Base-by-base conservation (phyloP, 2,113 vertebrate genomes). In the Saccopteryx leptura region DNA sequence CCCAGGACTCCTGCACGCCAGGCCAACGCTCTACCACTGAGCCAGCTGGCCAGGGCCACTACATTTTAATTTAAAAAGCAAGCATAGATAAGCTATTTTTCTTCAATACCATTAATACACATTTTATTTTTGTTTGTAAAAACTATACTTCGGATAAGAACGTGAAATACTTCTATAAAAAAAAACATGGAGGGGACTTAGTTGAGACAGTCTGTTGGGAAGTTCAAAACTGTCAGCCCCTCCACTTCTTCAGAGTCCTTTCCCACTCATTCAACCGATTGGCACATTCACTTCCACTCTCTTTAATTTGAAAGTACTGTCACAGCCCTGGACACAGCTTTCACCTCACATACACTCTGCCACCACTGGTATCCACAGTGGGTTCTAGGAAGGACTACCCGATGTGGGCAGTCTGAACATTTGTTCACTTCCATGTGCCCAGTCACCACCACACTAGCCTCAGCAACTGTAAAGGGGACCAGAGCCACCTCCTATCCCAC, bases 11-110 rank as follows among this genome's bases (percentile, higher is more conserved):
- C 39, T 39, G 39, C 39, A 39, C 39, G 39, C 39, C 39, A 39
- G 39, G 39, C 39, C 39, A 39, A 39, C 39, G 39, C 3, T 39
- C 2, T 39, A 39, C 39, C 39, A 39, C 39, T 39, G 39, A 39
- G 39, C 39, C 39, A 39, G 39, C 39, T 39, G 39, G 39, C 39
- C 39, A 39, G 39, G 39, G 39, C 39, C 39, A 39, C 39, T 39
- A 39, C 33, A 87, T 95, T 87, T 93, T 61, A 94, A 84, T 86
- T 91, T 78, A 39, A 95, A 96, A 96, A 92, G 46, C 14, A 79
- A 92, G 56, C n/a, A 81, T 13, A 88, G 46, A 76, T 18, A 92
- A 81, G 54, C 81, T 92, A 39, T 68, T 86, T 81, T 90, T 87
- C 91, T 80, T 63, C 11, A 68, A 52, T 31, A 48, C 31, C 66